phyloP scores from a whole-genome alignment of 2,797 vertebrate species.

The Moxostoma hubbsi region DNA sequence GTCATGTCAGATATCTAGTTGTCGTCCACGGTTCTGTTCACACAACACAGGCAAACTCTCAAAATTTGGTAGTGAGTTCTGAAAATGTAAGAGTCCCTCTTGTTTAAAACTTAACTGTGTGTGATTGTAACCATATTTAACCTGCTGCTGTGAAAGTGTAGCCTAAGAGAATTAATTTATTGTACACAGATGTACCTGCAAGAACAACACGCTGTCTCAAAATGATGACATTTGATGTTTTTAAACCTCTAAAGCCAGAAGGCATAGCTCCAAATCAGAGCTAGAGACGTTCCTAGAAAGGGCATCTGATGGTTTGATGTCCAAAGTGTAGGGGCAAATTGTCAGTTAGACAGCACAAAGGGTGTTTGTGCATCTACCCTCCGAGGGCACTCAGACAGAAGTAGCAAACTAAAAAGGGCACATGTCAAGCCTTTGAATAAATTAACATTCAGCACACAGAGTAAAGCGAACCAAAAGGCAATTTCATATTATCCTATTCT shows the following conservation, averaged over 20 bases:
- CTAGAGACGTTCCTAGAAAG: constrained; percentile 37
- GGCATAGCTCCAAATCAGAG: neutral
- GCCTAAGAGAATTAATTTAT: neutral
- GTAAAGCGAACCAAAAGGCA: constrained; percentile 49
- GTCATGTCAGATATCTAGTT: too few relatives aligned
- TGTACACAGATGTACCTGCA: neutral
- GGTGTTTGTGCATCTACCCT: constrained; percentile 49
- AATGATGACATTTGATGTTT: neutral
- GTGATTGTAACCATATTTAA: too few relatives aligned
- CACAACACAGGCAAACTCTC: too few relatives aligned
- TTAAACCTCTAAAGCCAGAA: constrained; percentile 3
- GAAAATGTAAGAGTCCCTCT: too few relatives aligned
- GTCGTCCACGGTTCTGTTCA: too few relatives aligned
- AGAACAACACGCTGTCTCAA: neutral
- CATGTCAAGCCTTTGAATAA: constrained; percentile 56
- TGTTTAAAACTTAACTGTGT: too few relatives aligned
- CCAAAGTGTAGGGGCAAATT: constrained; percentile 31
- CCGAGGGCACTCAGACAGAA: constrained; percentile 42
- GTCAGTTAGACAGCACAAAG: constrained; percentile 35
- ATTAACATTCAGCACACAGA: constrained; percentile 50
- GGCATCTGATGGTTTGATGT: constrained; percentile 29
- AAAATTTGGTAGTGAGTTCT: too few relatives aligned
- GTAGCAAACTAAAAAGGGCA: constrained; percentile 50
- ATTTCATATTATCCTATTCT: constrained; percentile 47
- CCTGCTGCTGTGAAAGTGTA: too few relatives aligned